Evolutionary conservation across 2,888 invertebrate species (phyloP), one percentile per base, ranked within the genome.

Genomic region (Orchestes rusci): DNA sequence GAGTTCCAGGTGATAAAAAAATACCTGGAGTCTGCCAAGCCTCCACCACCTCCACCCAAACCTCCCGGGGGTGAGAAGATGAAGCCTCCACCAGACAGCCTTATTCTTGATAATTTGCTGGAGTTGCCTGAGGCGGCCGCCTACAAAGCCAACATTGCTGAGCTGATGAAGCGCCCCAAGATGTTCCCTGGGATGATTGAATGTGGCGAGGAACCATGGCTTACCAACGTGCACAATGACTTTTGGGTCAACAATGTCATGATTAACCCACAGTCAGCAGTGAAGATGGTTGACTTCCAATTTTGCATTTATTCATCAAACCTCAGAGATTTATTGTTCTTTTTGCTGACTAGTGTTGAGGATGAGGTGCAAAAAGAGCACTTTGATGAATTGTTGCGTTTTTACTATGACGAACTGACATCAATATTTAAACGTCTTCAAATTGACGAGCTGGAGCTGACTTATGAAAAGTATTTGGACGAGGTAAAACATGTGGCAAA

Each of bases 181-280:
- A 16, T 13, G 5, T 18, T 17, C 3, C 37, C 36, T 8, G n/a
- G 3, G n/a, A 10, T 2, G 12, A 3, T 18, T 12, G 4, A 10
- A 1, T 13, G 2, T 4, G 18, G 12, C 3, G 16, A 13, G 15
- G 46, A 46, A 20, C 46, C 46, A 2, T 46, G 40, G 39, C 29
- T 16, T 12, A 48, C 48, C 7, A 18, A 39, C 3, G 34, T 16
- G 18, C 48, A 48, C 19, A 23, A 13, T 16, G 48, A 48, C 19
- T 39, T 34, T 16, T 48, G 48, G 48, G 31, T 43, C 2, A 48
- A 48, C 28, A 48, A 48, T 16, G 15, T 48, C 3, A 48, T 48
- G 48, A 16, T 48, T 3, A 17, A 15, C 18, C 27, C 41, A n/a
- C 10, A 31, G 2, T 13, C n/a, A n/a, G 2, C 10, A 2, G 30